Percentiles rank a stretch among this genome's conserved stretches.
Evolutionary conservation across 2,888 invertebrate genomes (phyloP).

Genomic region (Pediacus dermestoides): DNA sequence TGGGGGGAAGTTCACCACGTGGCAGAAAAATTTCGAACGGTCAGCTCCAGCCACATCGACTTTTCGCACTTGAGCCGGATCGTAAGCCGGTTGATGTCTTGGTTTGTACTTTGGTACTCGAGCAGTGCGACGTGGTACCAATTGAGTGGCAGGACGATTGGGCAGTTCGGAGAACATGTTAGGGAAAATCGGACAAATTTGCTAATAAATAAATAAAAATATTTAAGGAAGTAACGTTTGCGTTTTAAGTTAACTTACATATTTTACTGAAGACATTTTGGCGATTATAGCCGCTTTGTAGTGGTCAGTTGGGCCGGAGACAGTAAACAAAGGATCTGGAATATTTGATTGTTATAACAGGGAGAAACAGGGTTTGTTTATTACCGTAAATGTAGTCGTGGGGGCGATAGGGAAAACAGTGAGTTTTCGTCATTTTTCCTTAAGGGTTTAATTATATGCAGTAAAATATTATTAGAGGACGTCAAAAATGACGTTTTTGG

Average conservation of each 20-base stretch:
- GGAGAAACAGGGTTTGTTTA: conserved; percentile 6
- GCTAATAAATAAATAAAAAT: conserved; percentile 41
- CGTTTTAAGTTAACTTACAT: conserved; percentile 46
- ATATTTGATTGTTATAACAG: conserved; percentile 5
- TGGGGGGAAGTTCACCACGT: conserved; percentile 29
- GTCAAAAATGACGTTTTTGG: conserved; percentile 3
- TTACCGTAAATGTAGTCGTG: conserved; percentile 37
- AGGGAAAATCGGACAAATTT: conserved; percentile 55
- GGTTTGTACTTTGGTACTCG: conserved; percentile 40
- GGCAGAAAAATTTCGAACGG: conserved; percentile 35
- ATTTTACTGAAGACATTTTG: conserved; percentile 55
- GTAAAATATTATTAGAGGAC: background rate
- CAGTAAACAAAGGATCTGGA: conserved; percentile 56
- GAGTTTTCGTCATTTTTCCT: conserved; percentile 18
- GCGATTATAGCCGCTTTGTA: conserved; percentile 55
- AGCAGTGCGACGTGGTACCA: conserved; percentile 44
- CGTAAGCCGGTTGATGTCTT: conserved; percentile 7
- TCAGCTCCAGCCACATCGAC: conserved; percentile 35
- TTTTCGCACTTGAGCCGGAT: conserved; percentile 1
- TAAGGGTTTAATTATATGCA: background rate
- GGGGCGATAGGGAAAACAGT: conserved; percentile 31
- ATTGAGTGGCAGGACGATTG: conserved; percentile 51
- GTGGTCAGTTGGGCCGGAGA: conserved; percentile 57
- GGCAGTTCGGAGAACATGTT: conserved; percentile 60
- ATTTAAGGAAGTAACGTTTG: conserved; percentile 9